Evolutionary conservation across 2,797 vertebrate species (phyloP), one percentile per base, ranked within the genome.

Genomic region (Xerus rutilus): DNA sequence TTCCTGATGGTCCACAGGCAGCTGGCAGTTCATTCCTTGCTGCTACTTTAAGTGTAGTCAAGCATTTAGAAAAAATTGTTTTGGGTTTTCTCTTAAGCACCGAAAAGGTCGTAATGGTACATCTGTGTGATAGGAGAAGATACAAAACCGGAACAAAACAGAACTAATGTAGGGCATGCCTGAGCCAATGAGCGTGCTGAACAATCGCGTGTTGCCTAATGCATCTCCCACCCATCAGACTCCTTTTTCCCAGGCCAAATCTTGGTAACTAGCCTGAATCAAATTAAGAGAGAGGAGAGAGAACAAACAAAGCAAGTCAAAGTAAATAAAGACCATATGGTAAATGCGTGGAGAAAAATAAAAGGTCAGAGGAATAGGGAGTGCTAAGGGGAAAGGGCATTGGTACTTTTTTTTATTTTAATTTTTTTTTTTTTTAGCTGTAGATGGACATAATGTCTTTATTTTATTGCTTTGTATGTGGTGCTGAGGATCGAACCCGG

Each of bases 61-160:
- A 76, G 7, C 47, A 70, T 85, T 94, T 30, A 87, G 69, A 30
- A 62, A 93, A 92, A 91, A 89, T 17, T 74, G 57, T 69, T 72
- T 35, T 88, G 13, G 45, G 45, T 72, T 59, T 83, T 78, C 82
- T 92, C 81, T 81, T 62, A 11, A 81, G 77, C 76, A 96, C 89
- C 18, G 47, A 86, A 69, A 91, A 91, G 74, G 54, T 81, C 88
- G 76, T 76, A 93, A 86, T 45, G 28, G 25, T 52, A 21, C 47
- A 57, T 30, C 7, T 82, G 32, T 76, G 45, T 39, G 67, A 89
- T 7, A 86, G 73, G 54, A 90, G 89, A 8, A 49, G 74, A 78
- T 32, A 84, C 77, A 67, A 93, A 86, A 69, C 1, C 72, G n/a
- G 25, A 82, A 85, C 39, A 39, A 39, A 39, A 69, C 2, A 18